A percentile compares a stretch with the other conserved stretches of the same genome.
Evolutionary conservation across 2,797 vertebrate species (phyloP).

Genomic region (Geotrypetes seraphini): DNA sequence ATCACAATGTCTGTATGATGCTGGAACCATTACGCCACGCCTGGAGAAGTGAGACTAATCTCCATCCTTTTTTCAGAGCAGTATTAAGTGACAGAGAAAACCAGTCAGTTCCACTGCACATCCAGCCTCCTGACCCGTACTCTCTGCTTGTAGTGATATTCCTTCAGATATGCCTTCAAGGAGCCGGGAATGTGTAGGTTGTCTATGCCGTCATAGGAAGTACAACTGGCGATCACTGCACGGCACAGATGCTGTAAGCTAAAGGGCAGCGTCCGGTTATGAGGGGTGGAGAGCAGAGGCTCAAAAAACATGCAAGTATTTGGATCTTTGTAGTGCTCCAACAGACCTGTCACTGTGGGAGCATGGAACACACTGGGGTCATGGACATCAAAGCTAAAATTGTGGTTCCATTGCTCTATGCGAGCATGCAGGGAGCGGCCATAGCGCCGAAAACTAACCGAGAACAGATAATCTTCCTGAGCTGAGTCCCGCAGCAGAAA

Average conservation of each 20-base stretch:
- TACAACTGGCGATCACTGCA: slow-evolving; percentile 59
- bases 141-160: slow-evolving; percentile 78
- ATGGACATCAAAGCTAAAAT: slow-evolving; percentile 77
- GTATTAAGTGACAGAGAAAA: neutral
- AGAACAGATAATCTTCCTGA: slow-evolving; percentile 78
- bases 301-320: slow-evolving; percentile 81
- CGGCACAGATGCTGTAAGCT: slow-evolving; percentile 69
- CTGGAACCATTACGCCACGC: no score
- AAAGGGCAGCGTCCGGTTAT: slow-evolving; percentile 63
- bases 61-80: slow-evolving; percentile 1
- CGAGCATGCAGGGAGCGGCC: slow-evolving; percentile 72
- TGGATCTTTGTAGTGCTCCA: slow-evolving; percentile 79
- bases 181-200: slow-evolving; percentile 63
- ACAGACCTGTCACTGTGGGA: slow-evolving; percentile 59
- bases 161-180: slow-evolving; percentile 73
- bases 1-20: no score
- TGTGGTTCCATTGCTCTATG: slow-evolving; percentile 78
- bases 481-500: slow-evolving; percentile 73
- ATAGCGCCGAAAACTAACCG: slow-evolving; percentile 74
- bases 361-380: slow-evolving; percentile 76
- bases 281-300: slow-evolving; percentile 66
- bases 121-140: slow-evolving; percentile 67
- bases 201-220: slow-evolving; percentile 68
- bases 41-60: no score
- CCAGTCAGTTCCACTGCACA: slow-evolving; percentile 59